Base-by-base conservation (phyloP, 2,888 invertebrate species). In the Agriopis marginaria region DNA sequence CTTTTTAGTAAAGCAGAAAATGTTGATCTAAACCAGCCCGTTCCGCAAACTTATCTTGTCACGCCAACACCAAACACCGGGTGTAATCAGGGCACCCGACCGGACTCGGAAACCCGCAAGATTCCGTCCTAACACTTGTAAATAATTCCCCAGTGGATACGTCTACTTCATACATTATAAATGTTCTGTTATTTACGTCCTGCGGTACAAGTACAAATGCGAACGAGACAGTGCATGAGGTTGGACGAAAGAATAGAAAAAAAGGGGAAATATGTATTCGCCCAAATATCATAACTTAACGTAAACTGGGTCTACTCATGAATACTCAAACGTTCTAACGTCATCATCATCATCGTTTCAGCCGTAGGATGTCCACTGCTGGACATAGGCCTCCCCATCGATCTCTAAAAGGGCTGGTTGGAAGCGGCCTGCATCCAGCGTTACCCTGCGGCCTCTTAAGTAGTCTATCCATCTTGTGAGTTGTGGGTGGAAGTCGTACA, bases 131-230 rank as follows among this genome's bases (percentile, higher is more conserved):
- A 60, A 70, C 70, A 68, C 73, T 70, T 63, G 72, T 77, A 71
- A 77, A 77, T 77, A 77, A 76, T 77, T 76, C 75, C 54, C 55
- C 53, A 64, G 68, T 63, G 72, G 71, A 74, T 72, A 65, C 72
- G 74, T 75, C 74, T 75, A 73, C 74, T 75, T 75, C 72, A 74
- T 75, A 71, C 74, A 74, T 75, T 74, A 75, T 75, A 75, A 72
- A 77, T 77, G 77, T 64, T 71, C 50, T 66, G 75, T 75, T 75
- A 74, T 77, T 77, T 77, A 77, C 69, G 75, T 73, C 64, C 68
- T 74, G 73, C 74, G 70, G 67, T 61, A 66, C 54, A 32, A 40
- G 44, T 17, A 40, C 8, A 39, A 17, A 11, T 42, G 40, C 17
- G 23, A 42, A 44, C 9, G 42, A 49, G 42, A 50, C 70, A 70